Evolutionary conservation across 2,888 invertebrate genomes (phyloP).

Genomic region (Thumatha senex): DNA sequence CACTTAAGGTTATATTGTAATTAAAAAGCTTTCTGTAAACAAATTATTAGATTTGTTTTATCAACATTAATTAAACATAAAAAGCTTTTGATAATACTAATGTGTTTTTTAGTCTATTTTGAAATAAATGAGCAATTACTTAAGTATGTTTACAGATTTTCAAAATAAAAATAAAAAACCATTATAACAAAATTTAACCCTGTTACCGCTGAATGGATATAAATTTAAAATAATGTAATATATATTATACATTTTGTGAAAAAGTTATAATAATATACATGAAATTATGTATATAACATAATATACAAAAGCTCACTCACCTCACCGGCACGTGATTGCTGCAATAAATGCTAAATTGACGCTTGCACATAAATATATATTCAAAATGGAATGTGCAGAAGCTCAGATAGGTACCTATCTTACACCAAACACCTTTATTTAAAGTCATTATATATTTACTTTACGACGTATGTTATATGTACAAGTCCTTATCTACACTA

Average conservation of each 20-base stretch:
- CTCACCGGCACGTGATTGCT: slow-evolving; percentile 56
- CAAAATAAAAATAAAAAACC: background rate
- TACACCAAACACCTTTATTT: slow-evolving; percentile 80
- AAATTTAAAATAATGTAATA: background rate
- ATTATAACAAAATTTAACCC: slow-evolving; percentile 19
- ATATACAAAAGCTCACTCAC: slow-evolving; percentile 21
- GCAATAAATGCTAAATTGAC: slow-evolving; percentile 71
- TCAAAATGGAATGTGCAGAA: slow-evolving; percentile 73
- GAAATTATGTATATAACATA: background rate
- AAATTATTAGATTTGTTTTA: too few relatives aligned
- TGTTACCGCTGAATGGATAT: slow-evolving; percentile 13
- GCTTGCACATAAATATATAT: slow-evolving; percentile 80
- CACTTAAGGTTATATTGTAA: background rate
- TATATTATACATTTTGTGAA: background rate
- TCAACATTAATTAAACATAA: too few relatives aligned
- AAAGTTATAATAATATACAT: background rate
- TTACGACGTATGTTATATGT: slow-evolving; percentile 65
- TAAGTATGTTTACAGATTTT: background rate
- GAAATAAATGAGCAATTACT: background rate
- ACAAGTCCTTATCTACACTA: slow-evolving; percentile 71
- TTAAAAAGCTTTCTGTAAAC: background rate
- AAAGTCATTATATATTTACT: slow-evolving; percentile 60
- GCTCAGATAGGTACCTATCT: slow-evolving; percentile 79
- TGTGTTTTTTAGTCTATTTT: background rate
- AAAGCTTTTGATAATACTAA: too few relatives aligned